A percentile compares a stretch with the other conserved stretches of the same genome.
These are phyloP conservation scores for Forbesichthys papilliferus DNA, from an alignment of 2,113 vertebrate species.

Conservation along the genomic window DNA sequence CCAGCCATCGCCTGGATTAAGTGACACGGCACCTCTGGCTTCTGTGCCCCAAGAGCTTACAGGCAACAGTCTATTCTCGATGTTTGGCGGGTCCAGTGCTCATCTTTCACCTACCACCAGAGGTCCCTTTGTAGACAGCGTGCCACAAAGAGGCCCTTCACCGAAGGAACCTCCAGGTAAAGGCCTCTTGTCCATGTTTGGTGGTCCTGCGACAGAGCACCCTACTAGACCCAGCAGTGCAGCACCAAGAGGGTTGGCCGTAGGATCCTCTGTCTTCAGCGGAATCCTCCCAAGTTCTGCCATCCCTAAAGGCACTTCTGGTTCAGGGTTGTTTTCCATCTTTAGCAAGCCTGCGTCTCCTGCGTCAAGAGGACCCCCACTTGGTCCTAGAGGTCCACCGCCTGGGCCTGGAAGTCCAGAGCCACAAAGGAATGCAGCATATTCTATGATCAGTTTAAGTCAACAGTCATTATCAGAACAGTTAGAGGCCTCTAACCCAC, in stretches of 20 bases:
- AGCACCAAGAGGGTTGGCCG: slow-evolving; percentile 42
- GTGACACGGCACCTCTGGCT: slow-evolving; percentile 35
- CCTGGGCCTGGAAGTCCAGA: slow-evolving; percentile 47
- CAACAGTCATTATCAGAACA: slow-evolving; percentile 46
- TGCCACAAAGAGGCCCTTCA: slow-evolving; percentile 50
- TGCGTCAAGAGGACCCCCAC: slow-evolving; percentile 22
- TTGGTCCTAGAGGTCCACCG: slow-evolving; percentile 16
- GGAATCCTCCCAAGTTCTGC: slow-evolving; percentile 66
- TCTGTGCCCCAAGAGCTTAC: slow-evolving; percentile 54
- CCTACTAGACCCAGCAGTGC: slow-evolving; percentile 44
- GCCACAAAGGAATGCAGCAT: slow-evolving; percentile 59
- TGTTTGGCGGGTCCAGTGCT: slow-evolving; percentile 66
- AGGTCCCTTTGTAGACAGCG: slow-evolving; percentile 51
- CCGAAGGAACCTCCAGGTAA: slow-evolving; percentile 69
- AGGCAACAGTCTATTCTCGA: slow-evolving; percentile 70
- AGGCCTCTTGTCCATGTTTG: slow-evolving; percentile 75
- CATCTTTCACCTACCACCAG: slow-evolving; percentile 42
- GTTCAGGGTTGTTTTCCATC: slow-evolving; percentile 70
- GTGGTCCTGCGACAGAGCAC: slow-evolving; percentile 58
- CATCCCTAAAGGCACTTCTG: slow-evolving; percentile 63
- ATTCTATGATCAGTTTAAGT: slow-evolving; percentile 69
- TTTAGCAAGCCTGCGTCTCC: slow-evolving; percentile 59
- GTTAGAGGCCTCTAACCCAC: slow-evolving; percentile 32
- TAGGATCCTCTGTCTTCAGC: slow-evolving; percentile 74
- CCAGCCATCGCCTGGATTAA: slow-evolving; percentile 46